phyloP scores from a whole-genome alignment of 2,888 invertebrate species.

The Steinernema carpocapsae region DNA sequence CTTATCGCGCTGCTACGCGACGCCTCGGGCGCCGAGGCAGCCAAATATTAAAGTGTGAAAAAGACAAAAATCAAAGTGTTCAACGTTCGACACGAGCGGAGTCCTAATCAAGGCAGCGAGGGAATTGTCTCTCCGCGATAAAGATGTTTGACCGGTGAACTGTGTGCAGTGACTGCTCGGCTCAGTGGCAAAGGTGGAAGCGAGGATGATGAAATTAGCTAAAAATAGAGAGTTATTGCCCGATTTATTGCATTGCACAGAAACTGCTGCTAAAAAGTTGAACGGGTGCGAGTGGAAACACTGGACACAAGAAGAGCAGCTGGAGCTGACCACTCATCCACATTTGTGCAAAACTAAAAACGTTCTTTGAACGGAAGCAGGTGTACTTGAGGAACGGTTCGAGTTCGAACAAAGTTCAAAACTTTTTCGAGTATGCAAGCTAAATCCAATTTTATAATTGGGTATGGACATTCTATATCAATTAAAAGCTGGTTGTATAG shows the following conservation, averaged over 20 bases:
- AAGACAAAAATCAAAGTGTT: constrained; percentile 35
- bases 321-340: no score
- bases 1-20: background rate
- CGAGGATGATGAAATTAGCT: constrained; percentile 14
- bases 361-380: no score
- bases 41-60: constrained; percentile 18
- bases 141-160: constrained; percentile 35
- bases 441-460: no score
- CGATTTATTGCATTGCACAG: constrained; percentile 16
- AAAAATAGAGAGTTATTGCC: constrained; percentile 28
- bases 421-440: no score
- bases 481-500: no score
- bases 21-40: constrained; percentile 13
- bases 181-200: background rate
- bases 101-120: background rate
- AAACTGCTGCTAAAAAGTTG: no score
- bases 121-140: constrained; percentile 19
- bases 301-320: no score
- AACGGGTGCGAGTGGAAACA: no score
- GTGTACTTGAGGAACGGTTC: no score
- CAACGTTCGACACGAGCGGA: constrained; percentile 4
- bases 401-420: no score
- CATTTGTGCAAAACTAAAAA: no score
- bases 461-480: no score
- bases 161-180: constrained; percentile 12